Evolutionary conservation across 2,113 vertebrate genomes (phyloP), one percentile per base, ranked within the genome.

Genomic region (Amazona vittata): DNA sequence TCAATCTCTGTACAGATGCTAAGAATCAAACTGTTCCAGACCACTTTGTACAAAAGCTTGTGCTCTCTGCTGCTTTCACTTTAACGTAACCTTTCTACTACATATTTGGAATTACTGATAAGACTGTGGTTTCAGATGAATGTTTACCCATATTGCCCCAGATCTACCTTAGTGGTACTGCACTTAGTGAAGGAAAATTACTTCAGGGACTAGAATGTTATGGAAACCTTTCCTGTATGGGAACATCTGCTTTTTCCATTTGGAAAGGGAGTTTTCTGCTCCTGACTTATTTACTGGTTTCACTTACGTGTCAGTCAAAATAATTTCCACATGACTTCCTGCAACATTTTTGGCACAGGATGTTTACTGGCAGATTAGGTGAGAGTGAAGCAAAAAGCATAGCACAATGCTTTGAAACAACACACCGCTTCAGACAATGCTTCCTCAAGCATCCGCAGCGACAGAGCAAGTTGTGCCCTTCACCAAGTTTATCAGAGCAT

Each of bases 11-110:
- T 17, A 52, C 64, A 86, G 79, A 83, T 37, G 49, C 3, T 3
- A 19, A 70, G 73, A 89, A 15, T 1, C 50, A 83, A 91, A 37
- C 59, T 71, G 26, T 7, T 70, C n/a, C 85, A 64, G 5, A 41
- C 57, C 37, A 37, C 35, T 85, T 49, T 37, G 20, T 16, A 81
- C 79, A 84, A 94, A 82, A 62, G 26, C 37, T 53, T 52, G 37
- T 86, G 69, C 69, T 74, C 87, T 90, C 89, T 63, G 57, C 67
- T 85, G 83, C 77, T 83, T 78, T 63, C 77, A 39, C 39, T 79
- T 50, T 11, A 52, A 59, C 43, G 74, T 24, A 96, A 95, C 93
- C 92, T 93, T 94, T 91, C 55, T 92, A 89, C 81, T 59, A 86
- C 89, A 57, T 83, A 95, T 50, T 78, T 85, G 83, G 81, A 70